A percentile compares a stretch with the other conserved stretches of the same genome.
Conservation (phyloP, 1,140 invertebrate species). For the Cotesia vestalis region DNA sequence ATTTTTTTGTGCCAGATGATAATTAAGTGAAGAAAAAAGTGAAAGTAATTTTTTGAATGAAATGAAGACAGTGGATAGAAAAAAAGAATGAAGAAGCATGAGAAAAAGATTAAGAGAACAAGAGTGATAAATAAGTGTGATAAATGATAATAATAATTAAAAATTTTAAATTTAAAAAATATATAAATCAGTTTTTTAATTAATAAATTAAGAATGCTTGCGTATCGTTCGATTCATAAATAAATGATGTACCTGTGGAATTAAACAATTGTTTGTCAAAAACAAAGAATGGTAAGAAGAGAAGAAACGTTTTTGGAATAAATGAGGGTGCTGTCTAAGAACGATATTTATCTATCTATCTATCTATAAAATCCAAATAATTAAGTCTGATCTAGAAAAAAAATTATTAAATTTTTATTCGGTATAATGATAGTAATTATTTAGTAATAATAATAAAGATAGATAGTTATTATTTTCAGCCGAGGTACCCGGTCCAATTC, state of each 20-base stretch:
- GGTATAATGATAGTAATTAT: too few relatives aligned
- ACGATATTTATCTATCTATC: slow-evolving; percentile 3
- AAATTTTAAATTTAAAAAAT: background rate
- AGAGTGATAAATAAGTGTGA: slow-evolving; percentile 17
- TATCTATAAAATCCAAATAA: slow-evolving; percentile 5
- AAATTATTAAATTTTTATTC: too few relatives aligned
- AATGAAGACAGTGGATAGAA: slow-evolving; percentile 3
- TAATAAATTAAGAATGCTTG: slow-evolving; percentile 38
- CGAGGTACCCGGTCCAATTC: too few relatives aligned
- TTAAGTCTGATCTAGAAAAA: background rate
- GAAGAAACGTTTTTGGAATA: slow-evolving; percentile 29
- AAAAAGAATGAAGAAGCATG: slow-evolving; percentile 14
- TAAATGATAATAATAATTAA: slow-evolving; percentile 23
- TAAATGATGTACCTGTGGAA: slow-evolving; percentile 40
- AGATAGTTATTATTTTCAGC: too few relatives aligned
- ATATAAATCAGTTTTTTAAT: slow-evolving; percentile 28
- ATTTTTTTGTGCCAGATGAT: slow-evolving; percentile 39
- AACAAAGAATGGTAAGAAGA: slow-evolving; percentile 28
- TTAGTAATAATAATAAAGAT: background rate
- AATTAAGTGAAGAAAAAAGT: background rate
- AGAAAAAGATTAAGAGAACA: slow-evolving; percentile 6
- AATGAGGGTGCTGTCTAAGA: slow-evolving; percentile 32
- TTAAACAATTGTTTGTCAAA: slow-evolving; percentile 22
- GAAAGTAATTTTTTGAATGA: slow-evolving; percentile 20
- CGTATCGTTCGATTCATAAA: slow-evolving; percentile 30